Evolutionary conservation across 2,888 invertebrate genomes (phyloP).

Genomic region (Drosophila austrosaltans): DNA sequence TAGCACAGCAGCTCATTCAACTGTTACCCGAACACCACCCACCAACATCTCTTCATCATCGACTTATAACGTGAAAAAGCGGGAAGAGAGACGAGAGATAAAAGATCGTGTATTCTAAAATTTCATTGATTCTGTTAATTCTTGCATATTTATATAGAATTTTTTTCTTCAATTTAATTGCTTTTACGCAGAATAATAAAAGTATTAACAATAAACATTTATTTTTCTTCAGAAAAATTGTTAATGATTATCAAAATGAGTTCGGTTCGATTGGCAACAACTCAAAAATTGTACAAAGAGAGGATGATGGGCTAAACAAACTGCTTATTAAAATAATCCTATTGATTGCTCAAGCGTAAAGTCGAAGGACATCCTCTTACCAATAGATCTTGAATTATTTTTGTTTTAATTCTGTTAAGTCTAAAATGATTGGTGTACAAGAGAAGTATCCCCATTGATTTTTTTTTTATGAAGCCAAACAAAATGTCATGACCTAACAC

Average conservation of each 20-base stretch:
- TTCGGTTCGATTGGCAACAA: no score
- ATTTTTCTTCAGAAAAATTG: no score
- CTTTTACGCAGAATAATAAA: background rate
- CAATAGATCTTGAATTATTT: no score
- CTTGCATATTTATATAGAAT: background rate
- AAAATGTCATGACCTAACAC: constrained; percentile 60
- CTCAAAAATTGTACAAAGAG: no score
- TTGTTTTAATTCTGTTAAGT: no score
- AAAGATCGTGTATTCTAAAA: background rate
- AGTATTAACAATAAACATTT: background rate
- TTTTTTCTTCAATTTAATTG: background rate
- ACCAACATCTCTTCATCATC: background rate
- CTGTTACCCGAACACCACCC: background rate
- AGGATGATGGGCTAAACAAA: no score
- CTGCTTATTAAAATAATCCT: no score
- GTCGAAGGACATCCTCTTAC: no score
- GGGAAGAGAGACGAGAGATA: no score
- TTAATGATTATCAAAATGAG: no score
- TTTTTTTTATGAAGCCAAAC: background rate
- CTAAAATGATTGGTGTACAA: no score
- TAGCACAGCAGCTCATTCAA: background rate
- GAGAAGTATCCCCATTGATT: background rate
- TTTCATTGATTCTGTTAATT: constrained; percentile 12
- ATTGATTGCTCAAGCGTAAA: no score
- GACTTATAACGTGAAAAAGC: background rate